Conservation (phyloP, 2,888 invertebrate species). For the Heteromyza rotundicornis region DNA sequence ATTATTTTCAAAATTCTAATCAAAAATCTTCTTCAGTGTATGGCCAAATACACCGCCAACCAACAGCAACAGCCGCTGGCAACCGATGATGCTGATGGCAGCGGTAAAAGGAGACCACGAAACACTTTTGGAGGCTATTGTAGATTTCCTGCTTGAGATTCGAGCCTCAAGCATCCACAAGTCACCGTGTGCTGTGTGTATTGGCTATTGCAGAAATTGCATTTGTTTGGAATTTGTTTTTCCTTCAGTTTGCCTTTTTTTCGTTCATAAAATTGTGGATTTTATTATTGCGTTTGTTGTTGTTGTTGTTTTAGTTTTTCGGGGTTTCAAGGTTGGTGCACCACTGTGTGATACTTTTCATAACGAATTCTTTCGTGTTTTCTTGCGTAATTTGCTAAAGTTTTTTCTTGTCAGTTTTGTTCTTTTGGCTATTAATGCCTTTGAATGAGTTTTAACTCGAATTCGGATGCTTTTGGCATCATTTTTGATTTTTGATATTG, state of each 20-base stretch:
- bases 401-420: not conserved
- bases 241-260: not conserved
- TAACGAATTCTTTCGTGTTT: not conserved
- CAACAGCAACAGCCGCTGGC: too few relatives aligned
- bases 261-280: constrained; percentile 9
- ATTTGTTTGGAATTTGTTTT: too few relatives aligned
- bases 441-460: too few relatives aligned
- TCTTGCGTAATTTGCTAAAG: not conserved
- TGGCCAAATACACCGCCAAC: too few relatives aligned
- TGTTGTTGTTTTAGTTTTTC: not conserved
- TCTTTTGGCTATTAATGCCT: not conserved
- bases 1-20: too few relatives aligned
- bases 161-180: not conserved
- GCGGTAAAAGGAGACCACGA: not conserved
- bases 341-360: not conserved
- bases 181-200: constrained; percentile 19
- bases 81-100: too few relatives aligned
- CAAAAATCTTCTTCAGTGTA: too few relatives aligned
- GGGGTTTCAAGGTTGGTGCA: not conserved
- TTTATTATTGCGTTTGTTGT: constrained; percentile 2
- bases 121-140: not conserved
- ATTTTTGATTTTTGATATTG: too few relatives aligned
- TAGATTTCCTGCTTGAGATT: not conserved
- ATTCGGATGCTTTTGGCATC: too few relatives aligned
- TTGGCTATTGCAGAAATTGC: constrained; percentile 23